These are phyloP conservation scores for Balearica regulorum DNA, from an alignment of 2,797 vertebrate species.

Conservation along the genomic window DNA sequence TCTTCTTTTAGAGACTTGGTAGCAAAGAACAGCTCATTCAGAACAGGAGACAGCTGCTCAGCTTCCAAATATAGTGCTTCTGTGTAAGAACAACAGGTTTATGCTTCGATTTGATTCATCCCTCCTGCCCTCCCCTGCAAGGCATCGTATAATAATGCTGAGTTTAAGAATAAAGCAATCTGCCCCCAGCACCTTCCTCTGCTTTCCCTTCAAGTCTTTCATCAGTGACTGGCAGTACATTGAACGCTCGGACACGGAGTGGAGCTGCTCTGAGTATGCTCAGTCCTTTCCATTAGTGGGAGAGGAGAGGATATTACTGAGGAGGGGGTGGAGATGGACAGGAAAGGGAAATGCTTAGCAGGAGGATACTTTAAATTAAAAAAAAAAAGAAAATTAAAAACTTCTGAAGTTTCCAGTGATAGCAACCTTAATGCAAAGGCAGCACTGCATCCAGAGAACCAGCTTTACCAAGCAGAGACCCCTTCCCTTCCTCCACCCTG, in stretches of 20 bases:
- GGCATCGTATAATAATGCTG: not conserved
- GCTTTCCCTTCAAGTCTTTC: not conserved
- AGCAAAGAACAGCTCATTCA: constrained; percentile 13
- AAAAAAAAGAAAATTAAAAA: not conserved
- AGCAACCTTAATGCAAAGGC: not conserved
- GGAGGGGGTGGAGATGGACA: not conserved
- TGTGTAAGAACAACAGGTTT: constrained; percentile 23
- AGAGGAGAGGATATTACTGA: not conserved
- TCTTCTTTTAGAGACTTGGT: not conserved
- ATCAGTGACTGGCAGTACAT: not conserved
- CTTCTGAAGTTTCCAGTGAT: not conserved
- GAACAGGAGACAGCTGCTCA: not conserved
- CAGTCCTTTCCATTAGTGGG: not conserved
- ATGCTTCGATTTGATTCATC: not conserved
- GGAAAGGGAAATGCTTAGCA: not conserved
- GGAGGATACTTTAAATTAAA: not conserved
- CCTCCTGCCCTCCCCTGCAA: not conserved
- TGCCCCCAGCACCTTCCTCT: not conserved
- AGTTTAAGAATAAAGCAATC: constrained; percentile 19
- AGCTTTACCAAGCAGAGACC: not conserved
- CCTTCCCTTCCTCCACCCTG: not conserved
- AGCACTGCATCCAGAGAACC: not conserved
- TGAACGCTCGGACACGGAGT: rapidly evolving
- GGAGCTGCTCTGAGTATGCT: not conserved
- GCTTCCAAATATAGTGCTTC: constrained; percentile 7